A percentile compares a stretch with the other conserved stretches of the same genome.
These are phyloP conservation scores for Saguinus imperator DNA, from an alignment of 2,113 vertebrate genomes.

Conservation along the genomic window DNA sequence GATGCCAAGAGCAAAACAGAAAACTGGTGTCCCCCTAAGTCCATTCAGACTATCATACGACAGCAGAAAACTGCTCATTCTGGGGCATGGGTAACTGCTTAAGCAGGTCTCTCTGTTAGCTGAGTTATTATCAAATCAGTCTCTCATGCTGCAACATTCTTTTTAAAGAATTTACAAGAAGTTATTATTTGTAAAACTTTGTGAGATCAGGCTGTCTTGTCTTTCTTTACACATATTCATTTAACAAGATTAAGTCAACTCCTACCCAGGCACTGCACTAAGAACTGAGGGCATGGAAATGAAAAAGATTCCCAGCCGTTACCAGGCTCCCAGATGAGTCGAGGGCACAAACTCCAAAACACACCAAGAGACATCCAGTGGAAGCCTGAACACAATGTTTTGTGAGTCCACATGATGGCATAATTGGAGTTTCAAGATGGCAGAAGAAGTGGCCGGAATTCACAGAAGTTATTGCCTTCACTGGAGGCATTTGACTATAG, in stretches of 20 bases:
- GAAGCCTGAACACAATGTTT: neutral
- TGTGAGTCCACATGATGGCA: neutral
- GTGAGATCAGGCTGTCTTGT: neutral
- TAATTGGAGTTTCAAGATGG: neutral
- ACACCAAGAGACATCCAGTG: neutral
- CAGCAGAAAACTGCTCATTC: neutral
- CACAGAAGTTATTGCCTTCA: neutral
- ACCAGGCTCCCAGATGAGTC: neutral
- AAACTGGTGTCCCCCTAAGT: neutral
- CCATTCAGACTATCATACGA: neutral
- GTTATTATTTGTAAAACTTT: neutral
- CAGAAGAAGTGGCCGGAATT: neutral
- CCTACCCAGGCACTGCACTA: neutral
- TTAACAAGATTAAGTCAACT: neutral
- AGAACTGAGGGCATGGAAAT: neutral
- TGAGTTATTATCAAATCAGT: neutral
- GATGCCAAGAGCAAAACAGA: neutral
- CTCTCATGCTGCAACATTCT: neutral
- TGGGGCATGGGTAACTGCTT: neutral
- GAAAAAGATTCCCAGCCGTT: neutral
- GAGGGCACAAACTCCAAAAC: neutral
- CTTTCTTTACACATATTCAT: neutral
- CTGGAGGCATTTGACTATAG: neutral
- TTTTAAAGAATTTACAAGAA: neutral
- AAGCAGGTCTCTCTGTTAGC: neutral